Conservation (phyloP, 2,113 vertebrate genomes). For the Osmerus mordax region DNA sequence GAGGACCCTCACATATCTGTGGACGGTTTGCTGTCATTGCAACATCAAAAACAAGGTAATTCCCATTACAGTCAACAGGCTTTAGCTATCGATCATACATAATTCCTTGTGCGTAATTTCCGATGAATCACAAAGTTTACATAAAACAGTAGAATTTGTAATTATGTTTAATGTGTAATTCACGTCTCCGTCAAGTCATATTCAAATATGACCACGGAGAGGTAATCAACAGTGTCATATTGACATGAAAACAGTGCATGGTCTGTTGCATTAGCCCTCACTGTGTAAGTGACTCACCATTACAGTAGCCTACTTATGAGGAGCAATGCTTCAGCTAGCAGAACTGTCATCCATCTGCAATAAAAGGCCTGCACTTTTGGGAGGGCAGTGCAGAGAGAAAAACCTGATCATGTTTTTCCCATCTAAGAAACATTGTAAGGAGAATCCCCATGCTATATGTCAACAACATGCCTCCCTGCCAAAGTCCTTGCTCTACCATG, state of each 20-base stretch:
- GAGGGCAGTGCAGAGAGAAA: background rate
- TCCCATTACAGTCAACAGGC: background rate
- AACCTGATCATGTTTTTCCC: too few relatives aligned
- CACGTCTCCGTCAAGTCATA: background rate
- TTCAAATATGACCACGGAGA: background rate
- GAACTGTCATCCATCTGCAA: conserved; percentile 11
- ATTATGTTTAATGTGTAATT: too few relatives aligned
- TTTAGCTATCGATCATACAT: background rate
- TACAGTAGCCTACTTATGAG: background rate
- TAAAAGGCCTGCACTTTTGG: background rate
- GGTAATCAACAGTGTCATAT: background rate
- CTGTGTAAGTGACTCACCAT: conserved; percentile 5
- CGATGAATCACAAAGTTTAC: too few relatives aligned
- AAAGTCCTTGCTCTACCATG: too few relatives aligned
- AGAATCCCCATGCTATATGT: too few relatives aligned
- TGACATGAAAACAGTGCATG: conserved; percentile 9
- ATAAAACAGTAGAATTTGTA: too few relatives aligned
- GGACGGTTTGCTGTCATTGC: conserved; percentile 99
- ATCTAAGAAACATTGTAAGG: background rate
- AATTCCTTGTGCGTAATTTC: too few relatives aligned
- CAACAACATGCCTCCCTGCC: too few relatives aligned
- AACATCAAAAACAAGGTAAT: conserved; percentile 94
- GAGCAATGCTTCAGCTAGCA: background rate
- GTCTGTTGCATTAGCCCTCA: conserved; percentile 17
- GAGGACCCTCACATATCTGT: conserved; percentile 99